These are phyloP conservation scores for Ectemnius cavifrons DNA, from an alignment of 2,888 invertebrate genomes.

Conservation along the genomic window DNA sequence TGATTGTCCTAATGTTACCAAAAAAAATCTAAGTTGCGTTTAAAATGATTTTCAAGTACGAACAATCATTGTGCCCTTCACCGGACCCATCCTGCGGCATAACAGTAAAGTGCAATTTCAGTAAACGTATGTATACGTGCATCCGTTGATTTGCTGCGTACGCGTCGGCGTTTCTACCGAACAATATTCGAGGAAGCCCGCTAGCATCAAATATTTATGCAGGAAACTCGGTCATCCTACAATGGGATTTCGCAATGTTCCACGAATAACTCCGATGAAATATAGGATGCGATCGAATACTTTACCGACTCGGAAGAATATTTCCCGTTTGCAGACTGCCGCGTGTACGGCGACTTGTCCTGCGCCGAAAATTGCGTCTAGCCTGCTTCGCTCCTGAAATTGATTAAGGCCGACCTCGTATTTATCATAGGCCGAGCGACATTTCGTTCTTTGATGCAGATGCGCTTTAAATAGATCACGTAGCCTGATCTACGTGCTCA, in stretches of 20 bases:
- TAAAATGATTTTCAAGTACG: too few relatives aligned
- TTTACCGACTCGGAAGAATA: conserved; percentile 23
- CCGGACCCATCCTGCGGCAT: too few relatives aligned
- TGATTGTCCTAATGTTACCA: too few relatives aligned
- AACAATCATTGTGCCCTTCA: too few relatives aligned
- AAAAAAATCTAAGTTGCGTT: too few relatives aligned
- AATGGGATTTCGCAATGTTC: conserved; percentile 46
- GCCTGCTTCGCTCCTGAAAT: conserved; percentile 13
- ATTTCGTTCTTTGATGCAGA: conserved; percentile 27
- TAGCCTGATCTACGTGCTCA: too few relatives aligned
- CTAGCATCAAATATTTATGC: conserved; percentile 54
- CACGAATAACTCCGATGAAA: conserved; percentile 44
- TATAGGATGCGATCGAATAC: conserved; percentile 27
- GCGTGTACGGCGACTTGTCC: neutral
- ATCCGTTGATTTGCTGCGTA: too few relatives aligned
- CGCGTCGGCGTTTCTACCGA: neutral
- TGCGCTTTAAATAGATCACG: conserved; percentile 23
- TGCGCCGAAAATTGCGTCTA: neutral
- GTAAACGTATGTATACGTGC: conserved; percentile 7
- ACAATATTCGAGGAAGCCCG: conserved; percentile 39
- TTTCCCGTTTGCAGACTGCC: neutral
- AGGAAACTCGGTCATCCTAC: conserved; percentile 39
- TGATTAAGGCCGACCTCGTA: conserved; percentile 3
- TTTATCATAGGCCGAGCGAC: conserved; percentile 32
- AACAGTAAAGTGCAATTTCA: conserved; percentile 12